These are phyloP conservation scores for Caenorhabditis parvicauda DNA, from an alignment of 2,888 invertebrate genomes.

Conservation along the genomic window DNA sequence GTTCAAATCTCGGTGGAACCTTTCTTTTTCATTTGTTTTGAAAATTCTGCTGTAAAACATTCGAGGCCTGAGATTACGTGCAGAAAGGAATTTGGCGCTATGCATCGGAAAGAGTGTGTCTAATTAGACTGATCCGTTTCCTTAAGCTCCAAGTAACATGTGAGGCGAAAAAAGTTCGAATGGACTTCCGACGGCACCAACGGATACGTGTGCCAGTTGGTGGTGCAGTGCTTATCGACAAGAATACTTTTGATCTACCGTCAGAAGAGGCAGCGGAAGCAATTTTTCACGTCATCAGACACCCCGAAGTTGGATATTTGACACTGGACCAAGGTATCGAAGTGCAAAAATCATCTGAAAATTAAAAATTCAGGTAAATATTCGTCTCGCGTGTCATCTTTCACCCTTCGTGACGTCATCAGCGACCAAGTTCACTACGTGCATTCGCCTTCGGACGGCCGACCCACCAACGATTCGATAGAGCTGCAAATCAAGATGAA, in stretches of 20 bases:
- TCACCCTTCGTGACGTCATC: slow-evolving; percentile 14
- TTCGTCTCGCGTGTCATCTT: slow-evolving; percentile 16
- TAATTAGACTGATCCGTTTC: neutral
- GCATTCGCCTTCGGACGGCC: slow-evolving; percentile 15
- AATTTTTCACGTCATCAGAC: slow-evolving; percentile 17
- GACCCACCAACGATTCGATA: slow-evolving; percentile 28
- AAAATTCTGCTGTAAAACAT: neutral
- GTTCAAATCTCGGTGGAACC: too few species aligned
- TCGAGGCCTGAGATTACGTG: neutral
- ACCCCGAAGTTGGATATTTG: slow-evolving; percentile 18
- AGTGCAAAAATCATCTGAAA: neutral
- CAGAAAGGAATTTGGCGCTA: too few species aligned
- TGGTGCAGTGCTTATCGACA: slow-evolving; percentile 33
- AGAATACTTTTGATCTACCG: slow-evolving; percentile 8
- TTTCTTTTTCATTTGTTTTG: too few species aligned
- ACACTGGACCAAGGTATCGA: slow-evolving; percentile 17
- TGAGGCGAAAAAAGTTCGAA: slow-evolving; percentile 10
- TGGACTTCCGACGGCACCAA: slow-evolving; percentile 13
- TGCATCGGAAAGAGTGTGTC: too few species aligned
- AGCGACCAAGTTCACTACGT: slow-evolving; percentile 33
- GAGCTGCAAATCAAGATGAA: slow-evolving; percentile 15
- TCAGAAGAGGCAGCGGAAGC: slow-evolving; percentile 18
- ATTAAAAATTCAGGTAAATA: neutral
- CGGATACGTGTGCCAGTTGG: slow-evolving; percentile 29
- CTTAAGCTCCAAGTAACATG: slow-evolving; percentile 15